Conservation (phyloP, 2,797 vertebrate genomes). For the Urocyon cinereoargenteus region DNA sequence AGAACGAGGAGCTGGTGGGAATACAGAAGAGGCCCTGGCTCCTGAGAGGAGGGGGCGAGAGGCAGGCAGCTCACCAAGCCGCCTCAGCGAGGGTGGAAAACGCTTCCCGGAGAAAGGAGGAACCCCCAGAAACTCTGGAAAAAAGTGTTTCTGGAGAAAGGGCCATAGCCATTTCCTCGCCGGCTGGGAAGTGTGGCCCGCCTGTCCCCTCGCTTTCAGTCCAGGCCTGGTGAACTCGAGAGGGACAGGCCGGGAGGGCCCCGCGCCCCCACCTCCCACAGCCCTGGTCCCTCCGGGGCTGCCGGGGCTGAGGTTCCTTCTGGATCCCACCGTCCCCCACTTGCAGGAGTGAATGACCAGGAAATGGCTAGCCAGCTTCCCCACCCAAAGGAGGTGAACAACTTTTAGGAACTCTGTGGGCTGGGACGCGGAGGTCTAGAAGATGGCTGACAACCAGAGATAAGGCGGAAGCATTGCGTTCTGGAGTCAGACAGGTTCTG, state of each 20-base stretch:
- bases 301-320: neutral
- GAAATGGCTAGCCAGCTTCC: neutral
- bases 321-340: neutral
- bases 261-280: no score
- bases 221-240: neutral
- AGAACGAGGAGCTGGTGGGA: neutral
- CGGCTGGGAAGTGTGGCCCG: rapidly evolving
- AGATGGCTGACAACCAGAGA: neutral
- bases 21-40: no score
- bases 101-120: neutral
- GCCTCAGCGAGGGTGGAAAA: neutral
- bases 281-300: no score
- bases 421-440: neutral
- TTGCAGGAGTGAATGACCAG: neutral
- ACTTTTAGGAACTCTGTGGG: neutral
- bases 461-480: neutral
- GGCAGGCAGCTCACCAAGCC: neutral
- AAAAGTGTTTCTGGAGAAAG: neutral
- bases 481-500: neutral
- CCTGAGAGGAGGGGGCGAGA: neutral
- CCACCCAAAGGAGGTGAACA: neutral
- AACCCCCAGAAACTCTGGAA: neutral
- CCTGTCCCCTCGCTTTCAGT: neutral
- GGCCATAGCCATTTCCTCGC: neutral
- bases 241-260: rapidly evolving